A percentile compares a stretch with the other conserved stretches of the same genome.
These are phyloP conservation scores for Ispidina lecontei DNA, from an alignment of 2,797 vertebrate species.

Conservation along the genomic window DNA sequence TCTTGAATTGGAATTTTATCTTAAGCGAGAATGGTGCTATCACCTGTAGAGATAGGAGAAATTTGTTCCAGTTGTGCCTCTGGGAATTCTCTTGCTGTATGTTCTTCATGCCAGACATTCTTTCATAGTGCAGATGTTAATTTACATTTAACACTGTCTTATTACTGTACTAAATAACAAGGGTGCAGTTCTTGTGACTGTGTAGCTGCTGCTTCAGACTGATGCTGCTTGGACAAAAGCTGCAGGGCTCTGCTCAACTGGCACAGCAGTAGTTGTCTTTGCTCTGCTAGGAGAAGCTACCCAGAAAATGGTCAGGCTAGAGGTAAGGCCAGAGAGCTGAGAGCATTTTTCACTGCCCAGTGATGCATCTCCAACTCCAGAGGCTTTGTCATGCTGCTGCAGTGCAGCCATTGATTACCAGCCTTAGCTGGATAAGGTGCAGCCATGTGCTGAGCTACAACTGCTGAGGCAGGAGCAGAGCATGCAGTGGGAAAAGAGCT, in stretches of 20 bases:
- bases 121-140: not conserved
- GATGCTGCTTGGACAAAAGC: not conserved
- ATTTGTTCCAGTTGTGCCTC: not conserved
- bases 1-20: not conserved
- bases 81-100: not conserved
- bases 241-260: not conserved
- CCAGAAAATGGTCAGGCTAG: not conserved
- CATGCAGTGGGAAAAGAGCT: not conserved
- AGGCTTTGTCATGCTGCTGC: not conserved
- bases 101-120: not conserved
- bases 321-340: not conserved
- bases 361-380: not conserved
- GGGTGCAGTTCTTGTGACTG: not conserved
- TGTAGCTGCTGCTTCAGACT: not conserved
- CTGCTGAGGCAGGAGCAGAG: slow-evolving; percentile 1
- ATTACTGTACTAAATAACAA: not conserved
- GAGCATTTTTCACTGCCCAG: not conserved
- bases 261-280: not conserved
- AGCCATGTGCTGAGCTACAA: not conserved
- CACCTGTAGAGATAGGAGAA: not conserved
- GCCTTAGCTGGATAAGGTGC: not conserved
- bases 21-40: not conserved
- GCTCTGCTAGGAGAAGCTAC: not conserved
- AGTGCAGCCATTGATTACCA: not conserved
- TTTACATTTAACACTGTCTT: not conserved